A percentile compares a stretch with the other conserved stretches of the same genome.
These are phyloP conservation scores for Lethrus apterus DNA, from an alignment of 1,140 invertebrate species.

Conservation along the genomic window DNA sequence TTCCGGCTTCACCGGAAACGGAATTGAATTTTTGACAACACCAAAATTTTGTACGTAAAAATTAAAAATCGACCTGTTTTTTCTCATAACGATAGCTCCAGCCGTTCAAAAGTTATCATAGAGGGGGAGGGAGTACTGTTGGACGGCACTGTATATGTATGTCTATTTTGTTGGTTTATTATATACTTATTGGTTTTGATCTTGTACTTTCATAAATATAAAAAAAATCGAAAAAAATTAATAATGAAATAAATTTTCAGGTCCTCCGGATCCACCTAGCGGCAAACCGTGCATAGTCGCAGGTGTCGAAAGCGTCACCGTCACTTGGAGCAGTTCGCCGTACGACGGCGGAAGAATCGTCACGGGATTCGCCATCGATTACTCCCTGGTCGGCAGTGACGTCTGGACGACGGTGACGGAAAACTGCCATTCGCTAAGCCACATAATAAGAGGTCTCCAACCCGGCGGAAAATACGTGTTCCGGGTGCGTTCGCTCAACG, in stretches of 20 bases:
- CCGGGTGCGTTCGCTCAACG: conserved; percentile 68
- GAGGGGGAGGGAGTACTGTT: too few species aligned
- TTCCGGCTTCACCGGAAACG: too few species aligned
- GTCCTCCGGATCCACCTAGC: conserved; percentile 66
- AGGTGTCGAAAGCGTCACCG: conserved; percentile 46
- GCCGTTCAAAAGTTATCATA: too few species aligned
- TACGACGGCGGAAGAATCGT: conserved; percentile 82
- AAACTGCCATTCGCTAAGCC: conserved; percentile 57
- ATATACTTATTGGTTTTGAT: too few species aligned
- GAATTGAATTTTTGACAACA: too few species aligned
- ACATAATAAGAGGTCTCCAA: conserved; percentile 48
- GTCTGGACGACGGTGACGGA: conserved; percentile 53
- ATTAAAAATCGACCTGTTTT: too few species aligned
- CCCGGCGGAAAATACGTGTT: conserved; percentile 59
- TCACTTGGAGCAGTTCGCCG: conserved; percentile 74
- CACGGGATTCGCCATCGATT: conserved; percentile 74
- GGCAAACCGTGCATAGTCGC: conserved; percentile 54
- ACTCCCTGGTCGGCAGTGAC: conserved; percentile 48
- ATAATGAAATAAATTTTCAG: conserved; percentile 38
- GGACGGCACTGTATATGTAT: background rate
- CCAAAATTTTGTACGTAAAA: too few species aligned
- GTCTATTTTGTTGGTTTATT: too few species aligned
- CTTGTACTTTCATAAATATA: background rate
- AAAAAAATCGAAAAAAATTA: background rate
- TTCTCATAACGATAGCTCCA: too few species aligned